Evolutionary conservation across 2,797 vertebrate species (phyloP).

Genomic region (Eulemur coronatus): DNA sequence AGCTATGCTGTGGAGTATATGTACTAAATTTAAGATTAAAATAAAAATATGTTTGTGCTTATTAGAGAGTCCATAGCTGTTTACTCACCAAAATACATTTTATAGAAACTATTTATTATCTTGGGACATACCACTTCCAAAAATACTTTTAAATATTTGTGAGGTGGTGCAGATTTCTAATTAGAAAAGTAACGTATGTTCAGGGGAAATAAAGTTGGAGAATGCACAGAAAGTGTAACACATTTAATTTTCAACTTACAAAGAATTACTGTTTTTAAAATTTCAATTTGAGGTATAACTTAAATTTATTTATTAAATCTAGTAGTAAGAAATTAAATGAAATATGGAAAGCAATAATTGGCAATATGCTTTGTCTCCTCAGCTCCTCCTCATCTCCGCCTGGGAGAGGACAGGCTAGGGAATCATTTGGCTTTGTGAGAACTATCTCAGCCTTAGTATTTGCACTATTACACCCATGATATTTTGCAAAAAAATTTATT

Average conservation of each 20-base stretch:
- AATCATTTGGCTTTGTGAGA: conserved; percentile 68
- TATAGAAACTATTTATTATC: neutral
- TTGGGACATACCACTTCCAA: neutral
- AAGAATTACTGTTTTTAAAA: conserved; percentile 1
- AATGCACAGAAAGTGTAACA: neutral
- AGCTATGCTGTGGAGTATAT: neutral
- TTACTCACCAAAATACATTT: neutral
- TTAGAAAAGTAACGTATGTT: conserved; percentile 53
- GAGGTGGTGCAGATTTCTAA: neutral
- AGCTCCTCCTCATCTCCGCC: conserved; percentile 61
- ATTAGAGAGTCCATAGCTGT: conserved; percentile 21
- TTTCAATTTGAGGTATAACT: conserved; percentile 57
- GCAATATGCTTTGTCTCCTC: conserved; percentile 56
- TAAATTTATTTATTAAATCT: conserved; percentile 50
- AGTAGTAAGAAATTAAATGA: neutral
- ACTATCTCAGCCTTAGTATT: conserved; percentile 73
- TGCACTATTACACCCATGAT: conserved; percentile 70
- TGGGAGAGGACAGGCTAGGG: conserved; percentile 48
- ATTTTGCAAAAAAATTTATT: conserved; percentile 56
- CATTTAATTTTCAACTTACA: neutral
- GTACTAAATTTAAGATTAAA: neutral
- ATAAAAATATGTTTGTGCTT: conserved; percentile 47
- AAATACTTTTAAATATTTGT: neutral
- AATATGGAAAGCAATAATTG: conserved; percentile 40
- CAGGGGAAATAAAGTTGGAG: neutral